Evolutionary conservation across 2,113 vertebrate species (phyloP).

Genomic region (Actenoides lindsayi): DNA sequence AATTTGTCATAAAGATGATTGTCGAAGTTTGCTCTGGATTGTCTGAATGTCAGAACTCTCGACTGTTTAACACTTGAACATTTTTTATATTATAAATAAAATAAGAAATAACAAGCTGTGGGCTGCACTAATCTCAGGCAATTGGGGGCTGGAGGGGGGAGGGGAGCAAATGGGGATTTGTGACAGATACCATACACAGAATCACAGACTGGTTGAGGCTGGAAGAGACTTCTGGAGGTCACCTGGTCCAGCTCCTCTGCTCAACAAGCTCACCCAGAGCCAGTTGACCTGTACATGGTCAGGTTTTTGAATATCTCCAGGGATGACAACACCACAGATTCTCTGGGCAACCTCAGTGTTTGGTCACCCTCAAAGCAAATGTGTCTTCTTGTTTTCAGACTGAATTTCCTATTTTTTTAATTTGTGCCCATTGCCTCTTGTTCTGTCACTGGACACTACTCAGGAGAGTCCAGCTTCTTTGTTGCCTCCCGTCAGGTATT

Average conservation of each 20-base stretch:
- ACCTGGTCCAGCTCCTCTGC: background rate
- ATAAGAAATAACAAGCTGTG: constrained; percentile 74
- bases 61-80: constrained; percentile 88
- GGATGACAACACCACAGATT: background rate
- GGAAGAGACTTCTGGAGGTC: background rate
- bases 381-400: background rate
- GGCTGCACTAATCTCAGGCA: constrained; percentile 64
- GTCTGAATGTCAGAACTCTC: constrained; percentile 81
- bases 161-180: background rate
- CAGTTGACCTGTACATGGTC: background rate
- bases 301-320: background rate
- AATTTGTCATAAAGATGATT: constrained; percentile 92
- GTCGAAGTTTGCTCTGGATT: constrained; percentile 83
- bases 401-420: background rate
- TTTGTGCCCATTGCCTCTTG: background rate
- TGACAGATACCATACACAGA: background rate
- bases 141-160: background rate
- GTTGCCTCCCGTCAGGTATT: background rate
- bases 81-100: constrained; percentile 87
- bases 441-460: background rate
- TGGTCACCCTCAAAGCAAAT: background rate
- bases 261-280: background rate
- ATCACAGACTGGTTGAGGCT: background rate
- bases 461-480: background rate
- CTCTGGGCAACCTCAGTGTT: background rate